phyloP scores from a whole-genome alignment of 2,113 vertebrate species.

The Lamprologus ornatipinnis region DNA sequence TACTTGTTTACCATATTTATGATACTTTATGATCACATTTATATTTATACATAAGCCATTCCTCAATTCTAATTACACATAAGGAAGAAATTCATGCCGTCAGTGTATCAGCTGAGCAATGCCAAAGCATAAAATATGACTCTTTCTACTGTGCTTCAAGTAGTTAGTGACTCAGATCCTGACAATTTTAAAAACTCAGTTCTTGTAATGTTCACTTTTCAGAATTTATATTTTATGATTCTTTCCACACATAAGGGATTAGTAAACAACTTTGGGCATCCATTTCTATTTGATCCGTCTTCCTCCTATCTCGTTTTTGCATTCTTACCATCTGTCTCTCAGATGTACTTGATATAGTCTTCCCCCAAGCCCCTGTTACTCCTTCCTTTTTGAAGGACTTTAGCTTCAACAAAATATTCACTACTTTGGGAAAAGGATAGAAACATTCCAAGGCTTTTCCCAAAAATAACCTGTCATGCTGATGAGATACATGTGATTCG shows the following conservation, averaged over 20 bases:
- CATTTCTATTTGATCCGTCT: conserved; percentile 21
- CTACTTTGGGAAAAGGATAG: background rate
- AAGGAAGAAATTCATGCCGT: background rate
- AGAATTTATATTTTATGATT: background rate
- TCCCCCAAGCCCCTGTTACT: conserved; percentile 5
- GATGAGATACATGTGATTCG: background rate
- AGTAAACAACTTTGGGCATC: conserved; percentile 21
- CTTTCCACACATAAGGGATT: conserved; percentile 2
- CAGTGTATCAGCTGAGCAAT: background rate
- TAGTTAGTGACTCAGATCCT: background rate
- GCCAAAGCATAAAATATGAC: background rate
- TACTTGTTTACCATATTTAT: background rate
- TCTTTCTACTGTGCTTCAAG: background rate
- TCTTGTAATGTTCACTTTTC: conserved; percentile 1
- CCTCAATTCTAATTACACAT: background rate
- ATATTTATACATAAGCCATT: background rate
- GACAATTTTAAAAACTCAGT: background rate
- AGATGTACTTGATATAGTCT: conserved; percentile 12
- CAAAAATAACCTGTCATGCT: conserved; percentile 12
- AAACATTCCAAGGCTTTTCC: background rate
- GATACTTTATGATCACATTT: background rate
- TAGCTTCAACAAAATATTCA: conserved; percentile 20
- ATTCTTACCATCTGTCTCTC: conserved; percentile 45
- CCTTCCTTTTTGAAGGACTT: conserved; percentile 38
- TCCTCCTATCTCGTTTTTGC: background rate